Percentiles rank a stretch among this genome's conserved stretches.
Evolutionary conservation across 1,140 invertebrate species (phyloP).

Genomic region (Fopius arisanus): DNA sequence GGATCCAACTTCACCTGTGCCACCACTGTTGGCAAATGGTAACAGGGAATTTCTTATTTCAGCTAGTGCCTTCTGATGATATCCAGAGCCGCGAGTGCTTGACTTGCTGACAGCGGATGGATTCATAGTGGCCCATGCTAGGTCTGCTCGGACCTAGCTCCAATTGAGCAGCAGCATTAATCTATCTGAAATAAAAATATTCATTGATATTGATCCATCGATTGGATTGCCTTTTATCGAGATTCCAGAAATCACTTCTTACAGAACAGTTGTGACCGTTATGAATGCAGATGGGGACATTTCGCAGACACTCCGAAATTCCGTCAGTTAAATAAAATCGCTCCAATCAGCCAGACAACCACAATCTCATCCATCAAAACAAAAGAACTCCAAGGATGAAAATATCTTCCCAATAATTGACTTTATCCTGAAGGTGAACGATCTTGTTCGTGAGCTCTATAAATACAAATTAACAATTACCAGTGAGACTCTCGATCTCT

Average conservation of each 20-base stretch:
- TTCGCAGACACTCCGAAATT: conserved; percentile 17
- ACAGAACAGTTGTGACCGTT: conserved; percentile 29
- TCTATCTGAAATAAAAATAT: conserved; percentile 41
- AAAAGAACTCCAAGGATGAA: too few relatives aligned
- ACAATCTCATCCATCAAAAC: neutral
- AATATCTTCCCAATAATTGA: neutral
- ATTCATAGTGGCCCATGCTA: conserved; percentile 80
- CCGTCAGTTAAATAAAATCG: neutral
- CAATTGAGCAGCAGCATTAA: conserved; percentile 66
- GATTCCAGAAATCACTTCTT: conserved; percentile 27
- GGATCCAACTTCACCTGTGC: conserved; percentile 70
- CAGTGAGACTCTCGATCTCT: neutral
- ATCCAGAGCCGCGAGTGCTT: conserved; percentile 80
- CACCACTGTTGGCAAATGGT: conserved; percentile 81
- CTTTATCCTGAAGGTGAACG: neutral
- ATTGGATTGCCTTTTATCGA: neutral
- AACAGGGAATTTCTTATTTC: conserved; percentile 86
- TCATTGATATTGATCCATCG: neutral
- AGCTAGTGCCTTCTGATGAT: conserved; percentile 87
- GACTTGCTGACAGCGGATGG: conserved; percentile 70
- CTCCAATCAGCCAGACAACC: neutral
- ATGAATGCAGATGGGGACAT: neutral
- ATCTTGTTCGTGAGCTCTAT: neutral
- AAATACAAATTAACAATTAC: conserved; percentile 3
- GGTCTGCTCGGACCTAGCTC: conserved; percentile 65